Conservation (phyloP, 2,888 invertebrate species). For the Volucella inflata region DNA sequence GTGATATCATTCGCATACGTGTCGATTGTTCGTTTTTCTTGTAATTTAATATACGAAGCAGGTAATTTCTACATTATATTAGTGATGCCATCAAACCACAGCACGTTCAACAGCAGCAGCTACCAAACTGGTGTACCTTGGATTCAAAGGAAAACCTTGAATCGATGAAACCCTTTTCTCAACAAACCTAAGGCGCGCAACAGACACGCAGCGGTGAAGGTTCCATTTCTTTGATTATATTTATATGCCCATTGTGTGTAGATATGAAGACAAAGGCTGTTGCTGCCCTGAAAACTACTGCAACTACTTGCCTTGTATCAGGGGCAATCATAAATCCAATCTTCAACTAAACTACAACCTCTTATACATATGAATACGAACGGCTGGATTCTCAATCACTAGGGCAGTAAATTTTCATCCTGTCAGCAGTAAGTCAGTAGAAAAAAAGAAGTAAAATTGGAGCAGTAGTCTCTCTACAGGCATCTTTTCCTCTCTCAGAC, state of each 20-base stretch:
- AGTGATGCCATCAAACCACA: conserved; percentile 56
- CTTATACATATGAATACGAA: neutral
- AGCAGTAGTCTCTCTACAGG: conserved; percentile 45
- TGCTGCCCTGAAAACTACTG: conserved; percentile 3
- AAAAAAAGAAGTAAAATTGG: conserved; percentile 39
- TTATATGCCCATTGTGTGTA: conserved; percentile 63
- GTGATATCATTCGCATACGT: conserved; percentile 70
- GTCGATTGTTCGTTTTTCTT: conserved; percentile 59
- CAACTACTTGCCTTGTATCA: conserved; percentile 27
- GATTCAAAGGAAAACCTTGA: conserved; percentile 58
- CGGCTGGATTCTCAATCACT: conserved; percentile 46
- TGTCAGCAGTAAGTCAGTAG: conserved; percentile 50
- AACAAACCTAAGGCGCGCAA: neutral
- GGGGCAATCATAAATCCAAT: conserved; percentile 72
- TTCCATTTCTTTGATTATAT: conserved; percentile 57
- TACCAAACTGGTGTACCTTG: conserved; percentile 49
- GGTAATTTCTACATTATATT: conserved; percentile 69
- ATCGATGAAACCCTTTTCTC: conserved; percentile 38
- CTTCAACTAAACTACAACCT: conserved; percentile 50
- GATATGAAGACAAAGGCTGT: conserved; percentile 32
- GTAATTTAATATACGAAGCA: conserved; percentile 70
- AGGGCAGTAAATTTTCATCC: conserved; percentile 65
- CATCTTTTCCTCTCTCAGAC: neutral
- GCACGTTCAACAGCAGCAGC: conserved; percentile 21
- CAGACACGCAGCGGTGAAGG: conserved; percentile 5